Evolutionary conservation across 1,140 invertebrate genomes (phyloP).

Genomic region (Vanessa atalanta): DNA sequence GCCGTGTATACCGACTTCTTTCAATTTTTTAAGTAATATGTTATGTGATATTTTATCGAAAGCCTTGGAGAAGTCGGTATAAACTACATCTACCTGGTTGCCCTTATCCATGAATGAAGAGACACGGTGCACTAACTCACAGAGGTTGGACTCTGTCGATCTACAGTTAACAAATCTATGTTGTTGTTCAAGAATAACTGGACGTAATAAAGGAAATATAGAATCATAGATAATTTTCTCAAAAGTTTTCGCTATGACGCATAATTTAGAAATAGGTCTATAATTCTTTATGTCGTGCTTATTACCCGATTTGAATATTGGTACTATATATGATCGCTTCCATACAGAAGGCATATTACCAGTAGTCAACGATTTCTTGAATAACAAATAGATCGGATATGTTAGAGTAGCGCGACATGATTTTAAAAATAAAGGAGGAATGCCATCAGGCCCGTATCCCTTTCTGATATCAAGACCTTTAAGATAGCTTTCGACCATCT

Average conservation of each 20-base stretch:
- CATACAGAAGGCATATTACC: neutral
- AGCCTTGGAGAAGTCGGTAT: too few species aligned
- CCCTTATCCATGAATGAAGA: neutral
- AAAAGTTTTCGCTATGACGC: too few species aligned
- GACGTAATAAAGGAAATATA: neutral
- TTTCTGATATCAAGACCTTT: constrained; percentile 7
- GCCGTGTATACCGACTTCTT: too few species aligned
- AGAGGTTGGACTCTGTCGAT: neutral
- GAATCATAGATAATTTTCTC: neutral
- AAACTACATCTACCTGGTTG: neutral
- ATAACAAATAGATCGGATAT: constrained; percentile 20
- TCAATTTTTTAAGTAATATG: too few species aligned
- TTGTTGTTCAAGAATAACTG: neutral
- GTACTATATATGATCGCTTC: neutral
- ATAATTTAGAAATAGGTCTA: too few species aligned
- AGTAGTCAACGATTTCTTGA: neutral
- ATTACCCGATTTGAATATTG: constrained; percentile 1
- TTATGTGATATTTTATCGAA: too few species aligned
- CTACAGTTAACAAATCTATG: neutral
- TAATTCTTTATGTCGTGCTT: neutral
- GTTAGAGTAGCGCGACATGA: constrained; percentile 9
- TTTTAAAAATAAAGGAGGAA: constrained; percentile 34
- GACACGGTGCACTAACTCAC: neutral
- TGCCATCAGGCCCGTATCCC: constrained; percentile 22
- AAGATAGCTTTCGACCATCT: constrained; percentile 3